Percentiles rank a stretch among this genome's conserved stretches.
These are phyloP conservation scores for Miopithecus talapoin DNA, from an alignment of 2,797 vertebrate species.

Conservation along the genomic window DNA sequence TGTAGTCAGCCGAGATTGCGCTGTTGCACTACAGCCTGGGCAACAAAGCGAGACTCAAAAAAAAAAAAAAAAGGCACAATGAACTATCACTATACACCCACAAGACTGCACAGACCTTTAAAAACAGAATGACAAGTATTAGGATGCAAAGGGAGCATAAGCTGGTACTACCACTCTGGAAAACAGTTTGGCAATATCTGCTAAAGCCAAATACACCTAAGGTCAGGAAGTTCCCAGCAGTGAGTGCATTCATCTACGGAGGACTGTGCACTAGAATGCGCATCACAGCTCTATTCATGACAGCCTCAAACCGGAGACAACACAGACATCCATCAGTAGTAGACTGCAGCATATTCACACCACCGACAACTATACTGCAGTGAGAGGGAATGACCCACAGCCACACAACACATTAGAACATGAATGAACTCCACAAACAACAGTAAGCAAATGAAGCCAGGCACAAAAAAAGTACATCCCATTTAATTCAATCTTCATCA, in stretches of 20 bases:
- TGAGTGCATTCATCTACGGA: accelerated
- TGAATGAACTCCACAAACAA: neutral
- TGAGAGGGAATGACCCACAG: neutral
- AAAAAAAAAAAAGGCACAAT: neutral
- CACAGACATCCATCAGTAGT: accelerated
- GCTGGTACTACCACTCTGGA: neutral
- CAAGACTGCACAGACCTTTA: neutral
- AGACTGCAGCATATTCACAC: accelerated
- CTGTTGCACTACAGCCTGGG: no score
- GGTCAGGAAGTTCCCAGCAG: neutral
- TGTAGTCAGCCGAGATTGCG: no score
- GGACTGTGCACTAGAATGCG: accelerated
- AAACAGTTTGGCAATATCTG: neutral
- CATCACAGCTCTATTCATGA: neutral
- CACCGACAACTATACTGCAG: accelerated
- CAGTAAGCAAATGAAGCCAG: neutral
- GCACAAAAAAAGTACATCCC: accelerated
- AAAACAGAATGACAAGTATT: neutral
- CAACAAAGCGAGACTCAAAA: no score
- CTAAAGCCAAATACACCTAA: accelerated
- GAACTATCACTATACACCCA: neutral
- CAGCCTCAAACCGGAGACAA: neutral
- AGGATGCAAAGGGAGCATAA: neutral
- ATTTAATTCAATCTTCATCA: neutral
- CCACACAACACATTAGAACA: accelerated